Evolutionary conservation across 2,113 vertebrate genomes (phyloP).

Genomic region (Pygoscelis antarcticus): DNA sequence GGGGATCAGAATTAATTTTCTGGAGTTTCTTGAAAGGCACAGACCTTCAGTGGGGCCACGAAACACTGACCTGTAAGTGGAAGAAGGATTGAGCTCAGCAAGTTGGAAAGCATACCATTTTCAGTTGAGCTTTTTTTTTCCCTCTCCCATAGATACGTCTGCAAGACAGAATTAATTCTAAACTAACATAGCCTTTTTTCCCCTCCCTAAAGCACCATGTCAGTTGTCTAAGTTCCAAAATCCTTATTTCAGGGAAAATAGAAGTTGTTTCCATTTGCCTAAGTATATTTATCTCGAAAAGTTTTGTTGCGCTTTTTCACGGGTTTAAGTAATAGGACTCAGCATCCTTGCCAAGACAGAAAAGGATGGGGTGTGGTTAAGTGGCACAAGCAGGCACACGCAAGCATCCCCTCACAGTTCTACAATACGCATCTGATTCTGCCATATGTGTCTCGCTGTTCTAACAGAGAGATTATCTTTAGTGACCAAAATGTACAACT

Average conservation of each 20-base stretch:
- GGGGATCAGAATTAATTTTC: neutral
- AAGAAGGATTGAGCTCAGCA: neutral
- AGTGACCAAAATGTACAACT: conserved; percentile 42
- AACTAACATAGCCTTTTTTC: neutral
- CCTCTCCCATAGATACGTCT: neutral
- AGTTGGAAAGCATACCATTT: neutral
- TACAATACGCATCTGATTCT: neutral
- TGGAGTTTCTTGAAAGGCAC: neutral
- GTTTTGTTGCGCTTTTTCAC: neutral
- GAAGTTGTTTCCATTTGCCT: neutral
- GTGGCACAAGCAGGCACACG: neutral
- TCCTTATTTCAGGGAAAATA: neutral
- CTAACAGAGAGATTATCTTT: conserved; percentile 28
- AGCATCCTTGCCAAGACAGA: neutral
- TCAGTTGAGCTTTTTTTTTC: neutral
- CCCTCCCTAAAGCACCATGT: neutral
- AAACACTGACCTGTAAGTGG: neutral
- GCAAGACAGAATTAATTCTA: neutral
- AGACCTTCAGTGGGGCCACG: neutral
- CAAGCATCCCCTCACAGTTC: neutral
- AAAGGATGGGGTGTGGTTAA: neutral
- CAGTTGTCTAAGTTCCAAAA: neutral
- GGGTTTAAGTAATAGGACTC: neutral
- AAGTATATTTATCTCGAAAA: neutral
- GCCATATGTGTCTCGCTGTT: neutral